These are phyloP conservation scores for Porites divaricata DNA, from an alignment of 92 coral and sea anemone genomes.

Conservation along the genomic window DNA sequence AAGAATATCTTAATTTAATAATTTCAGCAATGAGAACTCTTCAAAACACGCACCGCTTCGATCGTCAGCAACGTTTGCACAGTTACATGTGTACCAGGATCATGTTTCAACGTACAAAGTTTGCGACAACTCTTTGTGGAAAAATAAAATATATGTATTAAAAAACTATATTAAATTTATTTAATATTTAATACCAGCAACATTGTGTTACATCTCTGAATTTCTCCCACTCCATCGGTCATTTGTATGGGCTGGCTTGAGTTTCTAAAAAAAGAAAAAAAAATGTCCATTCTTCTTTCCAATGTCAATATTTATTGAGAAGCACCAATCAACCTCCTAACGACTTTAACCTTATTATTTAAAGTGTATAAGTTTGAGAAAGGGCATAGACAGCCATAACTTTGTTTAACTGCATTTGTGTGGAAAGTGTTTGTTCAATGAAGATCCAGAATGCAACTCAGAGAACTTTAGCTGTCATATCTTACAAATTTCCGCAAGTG, in stretches of 20 bases:
- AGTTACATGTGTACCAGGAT: no score
- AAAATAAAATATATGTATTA: no score
- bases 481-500: no score
- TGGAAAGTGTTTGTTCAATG: slow-evolving; percentile 2
- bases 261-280: background rate
- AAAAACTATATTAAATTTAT: no score
- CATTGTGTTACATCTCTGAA: no score
- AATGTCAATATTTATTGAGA: slow-evolving; percentile 2
- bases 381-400: background rate
- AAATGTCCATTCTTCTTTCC: background rate
- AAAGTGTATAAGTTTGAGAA: background rate
- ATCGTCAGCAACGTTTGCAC: no score
- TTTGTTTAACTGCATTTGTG: background rate
- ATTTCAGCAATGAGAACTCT: background rate
- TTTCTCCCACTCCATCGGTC: no score
- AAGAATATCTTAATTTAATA: background rate
- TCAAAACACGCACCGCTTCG: background rate
- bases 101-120: no score
- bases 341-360: no score
- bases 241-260: background rate
- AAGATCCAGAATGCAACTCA: background rate
- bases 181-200: no score
- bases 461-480: no score
- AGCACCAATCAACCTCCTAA: background rate
- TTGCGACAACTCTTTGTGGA: no score